phyloP scores from a whole-genome alignment of 2,888 invertebrate species.

The Dorcus hopei region DNA sequence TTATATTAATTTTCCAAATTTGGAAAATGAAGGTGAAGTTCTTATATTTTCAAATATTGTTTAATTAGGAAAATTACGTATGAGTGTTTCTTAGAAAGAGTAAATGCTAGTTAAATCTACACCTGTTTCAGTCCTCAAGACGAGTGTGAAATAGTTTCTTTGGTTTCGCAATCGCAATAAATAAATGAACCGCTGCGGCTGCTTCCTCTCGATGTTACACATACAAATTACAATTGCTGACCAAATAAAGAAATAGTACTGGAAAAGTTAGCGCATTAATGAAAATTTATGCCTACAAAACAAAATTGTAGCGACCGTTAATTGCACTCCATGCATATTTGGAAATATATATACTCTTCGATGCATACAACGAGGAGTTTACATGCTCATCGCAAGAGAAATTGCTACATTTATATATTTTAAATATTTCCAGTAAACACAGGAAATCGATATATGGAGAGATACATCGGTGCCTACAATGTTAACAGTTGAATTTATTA shows the following conservation, averaged over 20 bases:
- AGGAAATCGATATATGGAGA: too few species aligned
- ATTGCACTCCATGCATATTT: neutral
- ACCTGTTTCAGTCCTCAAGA: slow-evolving; percentile 43
- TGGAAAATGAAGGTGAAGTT: too few species aligned
- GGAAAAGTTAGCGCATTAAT: neutral
- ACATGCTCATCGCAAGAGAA: neutral
- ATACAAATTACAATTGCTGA: slow-evolving; percentile 44
- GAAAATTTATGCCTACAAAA: slow-evolving; percentile 1
- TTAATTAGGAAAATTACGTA: neutral
- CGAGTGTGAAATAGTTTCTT: slow-evolving; percentile 46
- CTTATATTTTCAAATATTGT: too few species aligned
- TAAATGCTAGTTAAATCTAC: slow-evolving; percentile 36
- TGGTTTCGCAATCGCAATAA: slow-evolving; percentile 40
- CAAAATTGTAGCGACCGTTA: neutral
- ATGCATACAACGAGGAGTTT: neutral
- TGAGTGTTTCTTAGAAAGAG: slow-evolving; percentile 32
- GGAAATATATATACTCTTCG: neutral
- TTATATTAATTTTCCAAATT: too few species aligned
- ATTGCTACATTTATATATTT: neutral
- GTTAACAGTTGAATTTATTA: too few species aligned
- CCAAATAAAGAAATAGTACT: slow-evolving; percentile 32
- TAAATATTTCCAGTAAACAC: too few species aligned
- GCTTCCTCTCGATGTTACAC: slow-evolving; percentile 38
- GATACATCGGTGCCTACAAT: too few species aligned
- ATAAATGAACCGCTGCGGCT: slow-evolving; percentile 39